phyloP scores from a whole-genome alignment of 2,888 invertebrate genomes.

The Drosophila picticornis region DNA sequence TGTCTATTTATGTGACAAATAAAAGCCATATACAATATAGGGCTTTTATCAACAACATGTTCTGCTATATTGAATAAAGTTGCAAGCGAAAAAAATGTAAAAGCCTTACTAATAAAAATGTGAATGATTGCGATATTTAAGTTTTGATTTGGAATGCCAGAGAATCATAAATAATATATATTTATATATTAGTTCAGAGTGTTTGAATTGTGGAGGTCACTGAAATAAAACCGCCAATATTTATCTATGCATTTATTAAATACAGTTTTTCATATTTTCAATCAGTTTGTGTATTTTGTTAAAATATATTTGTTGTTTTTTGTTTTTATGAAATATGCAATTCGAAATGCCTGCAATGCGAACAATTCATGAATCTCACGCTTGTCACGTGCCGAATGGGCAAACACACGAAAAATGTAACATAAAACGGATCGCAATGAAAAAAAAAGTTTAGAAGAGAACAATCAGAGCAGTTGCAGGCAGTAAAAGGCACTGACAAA shows the following conservation, averaged over 20 bases:
- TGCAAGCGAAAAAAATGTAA: constrained; percentile 2
- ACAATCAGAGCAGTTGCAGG: constrained; percentile 38
- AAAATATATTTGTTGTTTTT: constrained; percentile 10
- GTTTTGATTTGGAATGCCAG: not conserved
- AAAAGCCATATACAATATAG: constrained; percentile 6
- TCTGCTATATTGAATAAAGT: constrained; percentile 21
- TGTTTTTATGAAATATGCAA: constrained; percentile 36
- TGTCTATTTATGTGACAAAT: constrained; percentile 25
- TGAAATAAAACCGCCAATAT: constrained; percentile 28
- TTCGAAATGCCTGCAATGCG: constrained; percentile 47
- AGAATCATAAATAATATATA: not conserved
- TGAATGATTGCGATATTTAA: not conserved
- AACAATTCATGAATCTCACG: constrained; percentile 58
- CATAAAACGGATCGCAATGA: constrained; percentile 31
- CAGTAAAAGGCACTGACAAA: constrained; percentile 37
- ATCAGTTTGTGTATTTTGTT: constrained; percentile 6
- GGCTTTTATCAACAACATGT: constrained; percentile 12
- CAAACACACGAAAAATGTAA: constrained; percentile 56
- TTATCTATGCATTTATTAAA: constrained; percentile 55
- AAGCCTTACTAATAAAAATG: not conserved
- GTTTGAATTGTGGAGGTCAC: not conserved
- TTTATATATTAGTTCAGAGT: not conserved
- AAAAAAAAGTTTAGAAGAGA: constrained; percentile 25
- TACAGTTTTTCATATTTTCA: constrained; percentile 40
- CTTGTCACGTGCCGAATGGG: constrained; percentile 66